Conservation (phyloP, 2,888 invertebrate genomes). For the Carterocephalus palaemon region DNA sequence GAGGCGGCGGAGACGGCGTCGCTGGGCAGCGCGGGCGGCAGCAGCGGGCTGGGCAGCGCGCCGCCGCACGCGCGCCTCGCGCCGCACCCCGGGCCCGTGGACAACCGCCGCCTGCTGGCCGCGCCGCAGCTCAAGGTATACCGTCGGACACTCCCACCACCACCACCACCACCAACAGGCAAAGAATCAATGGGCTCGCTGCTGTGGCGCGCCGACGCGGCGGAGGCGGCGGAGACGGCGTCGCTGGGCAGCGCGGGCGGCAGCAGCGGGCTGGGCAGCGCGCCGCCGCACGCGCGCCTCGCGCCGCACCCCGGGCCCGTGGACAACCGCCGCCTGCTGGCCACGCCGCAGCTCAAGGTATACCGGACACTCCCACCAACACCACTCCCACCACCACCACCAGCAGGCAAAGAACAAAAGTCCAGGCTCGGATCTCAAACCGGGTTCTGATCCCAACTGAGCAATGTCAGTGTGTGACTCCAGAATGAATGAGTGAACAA, state of each 20-base stretch:
- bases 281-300: conserved; percentile 80
- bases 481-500: no score
- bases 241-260: conserved; percentile 84
- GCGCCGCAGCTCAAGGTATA: conserved; percentile 80
- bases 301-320: conserved; percentile 86
- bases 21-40: conserved; percentile 83
- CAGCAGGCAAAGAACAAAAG: no score
- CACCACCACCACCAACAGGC: no score
- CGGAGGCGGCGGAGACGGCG: conserved; percentile 63
- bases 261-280: conserved; percentile 79
- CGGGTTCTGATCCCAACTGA: neutral
- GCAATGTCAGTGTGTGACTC: neutral
- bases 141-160: no score
- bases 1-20: conserved; percentile 72
- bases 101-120: conserved; percentile 85
- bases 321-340: conserved; percentile 85
- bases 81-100: conserved; percentile 85
- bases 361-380: no score
- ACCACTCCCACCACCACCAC: no score
- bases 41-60: conserved; percentile 79
- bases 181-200: conserved; percentile 82
- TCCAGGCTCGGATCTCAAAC: neutral
- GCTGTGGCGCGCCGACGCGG: conserved; percentile 61
- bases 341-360: conserved; percentile 81
- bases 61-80: no score